Evolutionary conservation across 2,113 vertebrate species (phyloP).

Genomic region (Dolichallabes microphthalmus): DNA sequence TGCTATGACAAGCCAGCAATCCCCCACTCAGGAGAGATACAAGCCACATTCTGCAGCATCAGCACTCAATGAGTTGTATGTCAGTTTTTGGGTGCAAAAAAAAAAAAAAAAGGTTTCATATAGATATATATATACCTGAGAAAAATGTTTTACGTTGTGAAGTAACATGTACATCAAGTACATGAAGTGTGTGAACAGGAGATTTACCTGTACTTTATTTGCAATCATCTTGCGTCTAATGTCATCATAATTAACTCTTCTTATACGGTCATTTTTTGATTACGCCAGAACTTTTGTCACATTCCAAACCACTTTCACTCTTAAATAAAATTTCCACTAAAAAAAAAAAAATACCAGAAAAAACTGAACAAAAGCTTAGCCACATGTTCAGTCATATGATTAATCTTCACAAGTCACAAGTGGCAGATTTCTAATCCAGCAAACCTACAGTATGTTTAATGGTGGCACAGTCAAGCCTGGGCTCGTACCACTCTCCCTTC

Average conservation of each 20-base stretch:
- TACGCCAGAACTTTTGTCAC: neutral
- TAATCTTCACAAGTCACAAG: neutral
- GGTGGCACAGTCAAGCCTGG: neutral
- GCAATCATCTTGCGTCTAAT: neutral
- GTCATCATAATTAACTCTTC: neutral
- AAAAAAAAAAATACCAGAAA: no score
- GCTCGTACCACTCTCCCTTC: neutral
- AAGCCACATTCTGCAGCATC: conserved; percentile 40
- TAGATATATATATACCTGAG: neutral
- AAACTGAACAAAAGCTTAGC: neutral
- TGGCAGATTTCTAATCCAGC: neutral
- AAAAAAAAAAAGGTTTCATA: neutral
- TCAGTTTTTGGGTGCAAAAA: conserved; percentile 11
- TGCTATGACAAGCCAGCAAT: conserved; percentile 26
- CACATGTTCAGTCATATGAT: neutral
- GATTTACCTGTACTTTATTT: neutral
- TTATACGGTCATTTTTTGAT: neutral
- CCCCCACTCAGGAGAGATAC: conserved; percentile 35
- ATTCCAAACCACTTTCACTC: no score
- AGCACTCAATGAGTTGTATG: conserved; percentile 28
- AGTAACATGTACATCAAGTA: neutral
- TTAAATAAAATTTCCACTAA: neutral
- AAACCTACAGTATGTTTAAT: no score
- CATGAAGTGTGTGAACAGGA: conserved; percentile 14
- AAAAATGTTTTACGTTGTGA: conserved; percentile 15